These are phyloP conservation scores for Morbakka virulenta DNA, from an alignment of 30 jellyfish, hydroid and myxozoan species.

Conservation along the genomic window DNA sequence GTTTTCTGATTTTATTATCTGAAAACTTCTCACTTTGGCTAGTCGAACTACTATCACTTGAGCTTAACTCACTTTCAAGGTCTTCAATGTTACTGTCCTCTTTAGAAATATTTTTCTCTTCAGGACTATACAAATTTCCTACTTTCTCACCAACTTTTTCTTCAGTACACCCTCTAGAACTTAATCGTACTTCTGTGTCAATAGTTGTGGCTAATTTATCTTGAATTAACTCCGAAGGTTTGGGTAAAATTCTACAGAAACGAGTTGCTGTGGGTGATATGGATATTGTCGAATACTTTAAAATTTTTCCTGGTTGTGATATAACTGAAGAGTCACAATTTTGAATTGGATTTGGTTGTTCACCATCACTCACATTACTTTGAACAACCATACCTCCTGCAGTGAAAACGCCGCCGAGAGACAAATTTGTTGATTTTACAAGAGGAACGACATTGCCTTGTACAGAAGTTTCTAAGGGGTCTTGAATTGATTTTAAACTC, in stretches of 20 bases:
- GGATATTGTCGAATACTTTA: conserved; percentile 40
- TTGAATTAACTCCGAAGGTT: conserved; percentile 16
- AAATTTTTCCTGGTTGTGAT: too few species aligned
- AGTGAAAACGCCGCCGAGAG: too few species aligned
- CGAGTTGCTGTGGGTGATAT: conserved; percentile 61
- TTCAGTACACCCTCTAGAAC: too few species aligned
- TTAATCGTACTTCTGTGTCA: too few species aligned
- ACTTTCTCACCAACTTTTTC: not conserved
- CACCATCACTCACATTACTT: too few species aligned
- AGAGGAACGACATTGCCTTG: too few species aligned
- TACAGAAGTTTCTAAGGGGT: too few species aligned
- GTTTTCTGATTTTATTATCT: not conserved
- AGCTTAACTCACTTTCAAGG: conserved; percentile 47
- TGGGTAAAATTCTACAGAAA: conserved; percentile 45
- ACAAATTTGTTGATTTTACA: too few species aligned
- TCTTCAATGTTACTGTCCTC: conserved; percentile 27
- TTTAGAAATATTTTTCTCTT: conserved; percentile 12
- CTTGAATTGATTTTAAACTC: too few species aligned
- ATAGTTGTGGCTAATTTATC: conserved; percentile 20
- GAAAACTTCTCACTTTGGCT: conserved; percentile 17
- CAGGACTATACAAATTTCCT: conserved; percentile 9
- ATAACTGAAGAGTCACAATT: too few species aligned
- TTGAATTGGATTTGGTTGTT: too few species aligned
- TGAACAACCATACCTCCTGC: too few species aligned
- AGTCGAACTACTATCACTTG: conserved; percentile 4